Conservation (phyloP, 2,797 vertebrate genomes). For the Podargus strigoides region DNA sequence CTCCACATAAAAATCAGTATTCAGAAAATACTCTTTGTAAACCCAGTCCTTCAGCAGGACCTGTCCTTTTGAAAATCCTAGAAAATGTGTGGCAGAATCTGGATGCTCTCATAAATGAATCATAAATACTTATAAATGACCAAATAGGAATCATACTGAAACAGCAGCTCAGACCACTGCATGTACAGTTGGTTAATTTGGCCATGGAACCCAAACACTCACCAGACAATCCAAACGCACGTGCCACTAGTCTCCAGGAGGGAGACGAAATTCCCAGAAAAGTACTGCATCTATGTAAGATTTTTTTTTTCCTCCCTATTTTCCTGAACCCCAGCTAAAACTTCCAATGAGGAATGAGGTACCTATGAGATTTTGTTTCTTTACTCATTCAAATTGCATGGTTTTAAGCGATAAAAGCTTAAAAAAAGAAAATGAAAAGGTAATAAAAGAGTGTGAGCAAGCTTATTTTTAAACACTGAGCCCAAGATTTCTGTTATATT, state of each 20-base stretch:
- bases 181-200: background rate
- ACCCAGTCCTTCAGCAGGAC: background rate
- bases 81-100: background rate
- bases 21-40: conserved; percentile 15
- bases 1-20: background rate
- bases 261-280: background rate
- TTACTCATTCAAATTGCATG: background rate
- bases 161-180: background rate
- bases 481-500: background rate
- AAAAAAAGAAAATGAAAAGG: background rate
- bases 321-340: background rate
- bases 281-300: background rate
- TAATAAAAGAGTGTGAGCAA: background rate
- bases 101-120: background rate
- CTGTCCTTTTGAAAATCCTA: background rate
- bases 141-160: background rate
- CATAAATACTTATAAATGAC: background rate
- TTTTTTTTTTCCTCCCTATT: background rate
- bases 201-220: background rate
- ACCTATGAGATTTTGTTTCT: background rate
- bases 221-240: background rate
- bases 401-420: conserved; percentile 20
- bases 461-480: background rate
- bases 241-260: background rate
- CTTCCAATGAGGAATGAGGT: background rate